Evolutionary conservation across 2,888 invertebrate genomes (phyloP).

Genomic region (Protonemura montana): DNA sequence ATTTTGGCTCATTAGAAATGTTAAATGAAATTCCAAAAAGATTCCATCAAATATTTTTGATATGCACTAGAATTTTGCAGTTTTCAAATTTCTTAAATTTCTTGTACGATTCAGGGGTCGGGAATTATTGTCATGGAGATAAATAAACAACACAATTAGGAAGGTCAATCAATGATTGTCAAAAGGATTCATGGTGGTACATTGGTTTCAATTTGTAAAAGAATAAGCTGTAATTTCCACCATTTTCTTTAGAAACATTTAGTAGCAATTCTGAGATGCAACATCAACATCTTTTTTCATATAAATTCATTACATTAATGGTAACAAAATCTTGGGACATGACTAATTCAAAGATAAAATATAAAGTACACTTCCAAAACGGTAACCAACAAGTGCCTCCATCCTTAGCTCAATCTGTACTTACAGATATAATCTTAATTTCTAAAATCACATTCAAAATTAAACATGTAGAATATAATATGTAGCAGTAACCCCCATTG

Average conservation of each 20-base stretch:
- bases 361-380: not conserved
- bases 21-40: not conserved
- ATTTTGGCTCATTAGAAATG: not conserved
- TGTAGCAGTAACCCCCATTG: not conserved
- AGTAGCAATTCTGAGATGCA: no score
- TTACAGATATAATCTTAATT: not conserved
- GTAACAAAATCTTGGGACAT: not conserved
- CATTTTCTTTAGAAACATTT: not conserved
- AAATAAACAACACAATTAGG: not conserved
- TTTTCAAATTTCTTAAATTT: not conserved
- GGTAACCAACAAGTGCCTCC: not conserved
- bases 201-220: not conserved
- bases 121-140: not conserved
- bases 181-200: not conserved
- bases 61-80: not conserved
- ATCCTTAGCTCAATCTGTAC: not conserved
- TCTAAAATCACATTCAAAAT: not conserved
- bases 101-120: not conserved
- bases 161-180: not conserved
- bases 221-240: not conserved
- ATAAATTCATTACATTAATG: not conserved
- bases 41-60: not conserved
- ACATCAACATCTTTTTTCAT: no score
- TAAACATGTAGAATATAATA: not conserved
- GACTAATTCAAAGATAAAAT: not conserved